These are phyloP conservation scores for Oeneis ivallda DNA, from an alignment of 2,888 invertebrate species.

Conservation along the genomic window DNA sequence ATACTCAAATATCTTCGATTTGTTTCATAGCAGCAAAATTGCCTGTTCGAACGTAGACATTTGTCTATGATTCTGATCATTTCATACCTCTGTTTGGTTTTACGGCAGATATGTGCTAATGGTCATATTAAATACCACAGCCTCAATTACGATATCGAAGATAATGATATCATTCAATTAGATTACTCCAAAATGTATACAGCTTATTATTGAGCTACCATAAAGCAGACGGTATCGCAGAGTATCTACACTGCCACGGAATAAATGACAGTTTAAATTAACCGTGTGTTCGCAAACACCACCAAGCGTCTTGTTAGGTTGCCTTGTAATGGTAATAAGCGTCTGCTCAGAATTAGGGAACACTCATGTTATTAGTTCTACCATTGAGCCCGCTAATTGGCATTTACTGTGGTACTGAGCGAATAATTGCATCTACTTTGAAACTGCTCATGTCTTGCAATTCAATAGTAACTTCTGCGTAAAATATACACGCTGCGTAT, in stretches of 20 bases:
- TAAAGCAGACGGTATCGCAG: background rate
- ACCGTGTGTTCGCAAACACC: constrained; percentile 49
- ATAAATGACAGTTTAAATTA: constrained; percentile 50
- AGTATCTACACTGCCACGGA: constrained; percentile 1
- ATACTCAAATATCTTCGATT: too few species aligned
- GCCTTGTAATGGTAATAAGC: constrained; percentile 62
- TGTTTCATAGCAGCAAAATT: too few species aligned
- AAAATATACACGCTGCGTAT: background rate
- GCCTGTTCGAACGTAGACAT: too few species aligned
- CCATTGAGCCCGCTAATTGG: constrained; percentile 37
- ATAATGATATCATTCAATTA: constrained; percentile 20
- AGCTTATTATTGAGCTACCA: constrained; percentile 26
- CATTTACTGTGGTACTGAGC: constrained; percentile 17
- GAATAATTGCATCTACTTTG: constrained; percentile 28
- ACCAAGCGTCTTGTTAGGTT: constrained; percentile 52
- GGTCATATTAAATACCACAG: background rate
- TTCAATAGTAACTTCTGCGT: constrained; percentile 19
- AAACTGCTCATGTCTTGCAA: constrained; percentile 23
- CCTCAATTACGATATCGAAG: background rate
- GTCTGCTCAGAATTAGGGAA: constrained; percentile 40
- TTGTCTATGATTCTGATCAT: too few species aligned
- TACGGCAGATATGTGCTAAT: too few species aligned
- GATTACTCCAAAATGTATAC: constrained; percentile 10
- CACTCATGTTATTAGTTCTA: constrained; percentile 35
- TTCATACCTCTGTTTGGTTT: too few species aligned